phyloP scores from a whole-genome alignment of 2,888 invertebrate species.

The Amphipyra tragopoginis region DNA sequence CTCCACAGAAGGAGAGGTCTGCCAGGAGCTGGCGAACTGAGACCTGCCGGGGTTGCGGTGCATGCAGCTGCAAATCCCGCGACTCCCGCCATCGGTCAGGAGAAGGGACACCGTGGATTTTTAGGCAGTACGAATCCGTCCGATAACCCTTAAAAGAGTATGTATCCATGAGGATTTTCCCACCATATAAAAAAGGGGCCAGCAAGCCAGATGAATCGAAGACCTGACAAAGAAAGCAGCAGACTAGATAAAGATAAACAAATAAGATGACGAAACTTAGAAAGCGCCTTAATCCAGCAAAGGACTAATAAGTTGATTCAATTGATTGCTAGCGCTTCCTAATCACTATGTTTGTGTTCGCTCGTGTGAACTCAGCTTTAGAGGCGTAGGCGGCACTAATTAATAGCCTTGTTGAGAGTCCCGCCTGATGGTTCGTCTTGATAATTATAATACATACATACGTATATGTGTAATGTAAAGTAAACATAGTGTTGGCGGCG shows the following conservation, averaged over 20 bases:
- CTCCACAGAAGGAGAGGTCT: no score
- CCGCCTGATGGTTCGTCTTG: slow-evolving; percentile 51
- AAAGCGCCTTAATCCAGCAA: neutral
- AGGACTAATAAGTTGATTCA: slow-evolving; percentile 5
- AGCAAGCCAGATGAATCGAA: no score
- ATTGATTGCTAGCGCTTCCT: slow-evolving; percentile 22
- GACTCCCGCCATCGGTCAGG: no score
- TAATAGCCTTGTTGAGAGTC: slow-evolving; percentile 59
- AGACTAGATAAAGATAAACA: neutral
- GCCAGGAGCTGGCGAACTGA: no score
- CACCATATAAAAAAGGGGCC: no score
- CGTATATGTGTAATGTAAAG: slow-evolving; percentile 12
- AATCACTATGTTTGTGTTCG: slow-evolving; percentile 34
- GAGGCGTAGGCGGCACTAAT: slow-evolving; percentile 51
- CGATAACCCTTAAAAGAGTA: no score
- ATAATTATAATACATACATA: slow-evolving; percentile 54
- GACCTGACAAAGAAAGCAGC: neutral
- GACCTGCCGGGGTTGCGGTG: no score
- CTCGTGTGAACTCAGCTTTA: slow-evolving; percentile 34
- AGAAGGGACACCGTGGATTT: no score
- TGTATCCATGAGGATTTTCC: no score
- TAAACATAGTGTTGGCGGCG: neutral
- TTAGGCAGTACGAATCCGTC: no score
- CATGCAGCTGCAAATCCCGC: no score
- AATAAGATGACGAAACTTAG: no score